phyloP scores from a whole-genome alignment of 2,888 invertebrate species.

The Cerceris rybyensis region DNA sequence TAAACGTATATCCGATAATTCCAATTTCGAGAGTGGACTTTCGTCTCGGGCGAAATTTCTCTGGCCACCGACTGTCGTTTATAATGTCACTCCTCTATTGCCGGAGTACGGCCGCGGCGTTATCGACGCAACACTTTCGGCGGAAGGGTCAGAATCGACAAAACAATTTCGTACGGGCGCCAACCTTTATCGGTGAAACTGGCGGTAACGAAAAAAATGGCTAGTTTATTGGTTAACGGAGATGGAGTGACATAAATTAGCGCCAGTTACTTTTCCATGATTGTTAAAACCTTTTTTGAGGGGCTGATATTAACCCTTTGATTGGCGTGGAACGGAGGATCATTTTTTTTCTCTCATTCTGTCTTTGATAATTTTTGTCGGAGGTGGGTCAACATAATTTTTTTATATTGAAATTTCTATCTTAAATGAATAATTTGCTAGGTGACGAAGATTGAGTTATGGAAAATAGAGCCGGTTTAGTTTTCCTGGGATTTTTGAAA shows the following conservation, averaged over 20 bases:
- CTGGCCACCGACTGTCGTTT: slow-evolving; percentile 61
- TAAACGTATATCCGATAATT: slow-evolving; percentile 64
- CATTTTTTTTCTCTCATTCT: no score
- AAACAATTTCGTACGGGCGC: slow-evolving; percentile 69
- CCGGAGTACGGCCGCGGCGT: slow-evolving; percentile 30
- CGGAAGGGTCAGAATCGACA: slow-evolving; percentile 67
- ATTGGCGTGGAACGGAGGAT: no score
- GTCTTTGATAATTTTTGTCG: no score
- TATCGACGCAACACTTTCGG: slow-evolving; percentile 68
- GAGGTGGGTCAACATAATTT: no score
- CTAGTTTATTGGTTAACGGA: slow-evolving; percentile 17
- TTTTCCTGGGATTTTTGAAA: no score
- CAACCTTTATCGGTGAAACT: slow-evolving; percentile 41
- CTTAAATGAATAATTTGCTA: no score
- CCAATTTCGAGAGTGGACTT: slow-evolving; percentile 56
- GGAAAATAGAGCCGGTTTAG: no score
- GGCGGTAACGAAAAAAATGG: slow-evolving; percentile 18
- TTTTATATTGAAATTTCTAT: no score
- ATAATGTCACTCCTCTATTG: slow-evolving; percentile 57
- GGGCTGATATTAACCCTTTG: no score
- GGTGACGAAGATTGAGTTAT: no score
- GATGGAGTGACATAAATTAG: slow-evolving; percentile 12
- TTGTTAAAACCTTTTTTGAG: no score
- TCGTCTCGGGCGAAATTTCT: slow-evolving; percentile 42
- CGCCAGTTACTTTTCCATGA: not conserved